Evolutionary conservation across 2,113 vertebrate species (phyloP).

Genomic region (Syrrhaptes paradoxus): DNA sequence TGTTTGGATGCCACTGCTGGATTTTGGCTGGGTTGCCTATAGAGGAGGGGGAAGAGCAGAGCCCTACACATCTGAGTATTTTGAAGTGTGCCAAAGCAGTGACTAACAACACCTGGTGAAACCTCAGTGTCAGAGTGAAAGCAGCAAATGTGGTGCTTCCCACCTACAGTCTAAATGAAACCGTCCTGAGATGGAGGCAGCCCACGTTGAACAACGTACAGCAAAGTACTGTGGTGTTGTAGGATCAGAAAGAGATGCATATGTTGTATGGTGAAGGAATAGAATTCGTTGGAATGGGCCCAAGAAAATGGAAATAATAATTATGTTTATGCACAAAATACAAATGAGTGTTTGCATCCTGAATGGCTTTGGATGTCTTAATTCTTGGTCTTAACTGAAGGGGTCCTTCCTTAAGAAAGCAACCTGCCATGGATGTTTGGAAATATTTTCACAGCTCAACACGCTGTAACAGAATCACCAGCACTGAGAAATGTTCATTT

Average conservation of each 20-base stretch:
- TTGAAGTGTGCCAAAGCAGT: background rate
- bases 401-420: background rate
- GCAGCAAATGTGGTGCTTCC: background rate
- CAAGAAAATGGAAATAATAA: background rate
- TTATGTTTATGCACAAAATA: background rate
- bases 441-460: background rate
- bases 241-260: background rate
- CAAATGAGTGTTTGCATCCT: background rate
- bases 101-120: background rate
- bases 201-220: background rate
- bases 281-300: background rate
- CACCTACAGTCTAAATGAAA: background rate
- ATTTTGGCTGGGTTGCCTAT: background rate
- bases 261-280: background rate
- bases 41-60: background rate
- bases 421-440: background rate
- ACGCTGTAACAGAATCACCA: background rate
- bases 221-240: background rate
- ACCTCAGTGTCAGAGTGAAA: background rate
- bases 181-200: background rate
- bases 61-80: background rate
- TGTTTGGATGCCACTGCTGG: conserved; percentile 11
- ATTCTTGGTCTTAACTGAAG: background rate
- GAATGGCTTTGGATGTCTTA: background rate
- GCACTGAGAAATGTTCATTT: conserved; percentile 17